Percentiles rank a stretch among this genome's conserved stretches.
Conservation (phyloP, 2,888 invertebrate species). For the Agrotis ipsilon region DNA sequence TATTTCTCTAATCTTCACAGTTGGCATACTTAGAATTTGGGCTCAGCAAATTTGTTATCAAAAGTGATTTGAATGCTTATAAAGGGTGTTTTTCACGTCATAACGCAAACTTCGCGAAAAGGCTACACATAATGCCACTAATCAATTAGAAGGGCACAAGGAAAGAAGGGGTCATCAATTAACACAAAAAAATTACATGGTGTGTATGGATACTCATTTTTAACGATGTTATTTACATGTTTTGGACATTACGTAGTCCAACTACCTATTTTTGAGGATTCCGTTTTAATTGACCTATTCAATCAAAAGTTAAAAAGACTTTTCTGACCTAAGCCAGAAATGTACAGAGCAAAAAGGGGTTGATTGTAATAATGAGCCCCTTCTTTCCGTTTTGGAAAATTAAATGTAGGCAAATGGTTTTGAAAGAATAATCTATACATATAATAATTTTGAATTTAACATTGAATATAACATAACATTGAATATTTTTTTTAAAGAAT, state of each 20-base stretch:
- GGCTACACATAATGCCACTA: no score
- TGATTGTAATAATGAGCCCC: slow-evolving; percentile 27
- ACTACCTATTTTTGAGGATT: slow-evolving; percentile 18
- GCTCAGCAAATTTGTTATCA: slow-evolving; percentile 12
- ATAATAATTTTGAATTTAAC: no score
- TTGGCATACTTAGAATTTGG: slow-evolving; percentile 39
- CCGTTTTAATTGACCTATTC: slow-evolving; percentile 22
- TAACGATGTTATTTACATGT: slow-evolving; percentile 15
- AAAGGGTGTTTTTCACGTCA: neutral
- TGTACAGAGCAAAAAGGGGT: slow-evolving; percentile 25
- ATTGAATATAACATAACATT: no score
- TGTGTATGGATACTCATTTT: slow-evolving; percentile 18
- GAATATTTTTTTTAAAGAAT: no score
- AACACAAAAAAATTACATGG: slow-evolving; percentile 13
- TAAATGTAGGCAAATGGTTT: slow-evolving; percentile 27
- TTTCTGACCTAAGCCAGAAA: slow-evolving; percentile 23
- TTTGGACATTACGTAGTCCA: slow-evolving; percentile 21
- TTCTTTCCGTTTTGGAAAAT: slow-evolving; percentile 27
- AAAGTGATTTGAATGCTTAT: slow-evolving; percentile 51
- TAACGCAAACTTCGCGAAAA: no score
- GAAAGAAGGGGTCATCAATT: slow-evolving; percentile 9
- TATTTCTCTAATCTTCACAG: slow-evolving; percentile 20
- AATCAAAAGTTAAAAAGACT: slow-evolving; percentile 22
- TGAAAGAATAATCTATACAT: slow-evolving; percentile 27
- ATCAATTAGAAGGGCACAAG: neutral